Evolutionary conservation across 2,797 vertebrate genomes (phyloP).

Genomic region (Myripristis murdjan): DNA sequence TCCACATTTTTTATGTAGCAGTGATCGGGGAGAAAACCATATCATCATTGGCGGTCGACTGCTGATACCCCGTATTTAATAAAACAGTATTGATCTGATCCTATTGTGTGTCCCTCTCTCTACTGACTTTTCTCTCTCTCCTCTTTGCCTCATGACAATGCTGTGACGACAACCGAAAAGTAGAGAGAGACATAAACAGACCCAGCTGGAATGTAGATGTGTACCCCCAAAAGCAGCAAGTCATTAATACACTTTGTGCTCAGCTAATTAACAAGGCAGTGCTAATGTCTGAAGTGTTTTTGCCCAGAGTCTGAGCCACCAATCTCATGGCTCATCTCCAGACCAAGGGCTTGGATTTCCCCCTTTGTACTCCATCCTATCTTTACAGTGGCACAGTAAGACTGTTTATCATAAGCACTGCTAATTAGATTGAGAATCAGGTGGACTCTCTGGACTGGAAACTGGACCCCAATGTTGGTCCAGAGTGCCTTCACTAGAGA

Average conservation of each 20-base stretch:
- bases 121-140: background rate
- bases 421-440: constrained; percentile 61
- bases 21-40: too few species aligned
- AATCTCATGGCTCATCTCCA: constrained; percentile 45
- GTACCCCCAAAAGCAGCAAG: constrained; percentile 78
- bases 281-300: constrained; percentile 65
- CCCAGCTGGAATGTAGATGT: constrained; percentile 83
- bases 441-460: constrained; percentile 47
- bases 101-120: background rate
- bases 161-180: constrained; percentile 23
- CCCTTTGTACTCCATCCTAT: constrained; percentile 32
- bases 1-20: background rate
- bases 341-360: constrained; percentile 20
- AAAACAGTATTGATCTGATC: too few species aligned
- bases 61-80: too few species aligned
- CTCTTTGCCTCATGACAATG: constrained; percentile 6
- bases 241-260: constrained; percentile 72
- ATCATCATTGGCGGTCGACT: too few species aligned
- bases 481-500: constrained; percentile 46
- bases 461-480: constrained; percentile 35
- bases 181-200: constrained; percentile 57
- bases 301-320: constrained; percentile 40
- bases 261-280: constrained; percentile 73
- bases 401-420: constrained; percentile 56
- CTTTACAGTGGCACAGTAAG: constrained; percentile 46